These are phyloP conservation scores for Dipodomys merriami DNA, from an alignment of 2,113 vertebrate species.

Conservation along the genomic window DNA sequence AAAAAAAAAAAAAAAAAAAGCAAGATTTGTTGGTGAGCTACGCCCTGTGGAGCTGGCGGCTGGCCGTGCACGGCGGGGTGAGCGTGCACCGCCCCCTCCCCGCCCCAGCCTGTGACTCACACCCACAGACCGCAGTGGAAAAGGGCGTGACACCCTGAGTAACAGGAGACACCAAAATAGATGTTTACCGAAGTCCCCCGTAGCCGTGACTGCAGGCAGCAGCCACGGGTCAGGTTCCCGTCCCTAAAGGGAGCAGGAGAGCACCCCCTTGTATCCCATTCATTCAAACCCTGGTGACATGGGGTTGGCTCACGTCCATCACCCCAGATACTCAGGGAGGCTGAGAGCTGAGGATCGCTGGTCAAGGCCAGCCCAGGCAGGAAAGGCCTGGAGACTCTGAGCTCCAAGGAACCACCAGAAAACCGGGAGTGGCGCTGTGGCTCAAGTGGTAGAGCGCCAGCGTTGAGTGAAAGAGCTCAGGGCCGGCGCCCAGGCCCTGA, in stretches of 20 bases:
- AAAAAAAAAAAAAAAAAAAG: constrained; percentile 75
- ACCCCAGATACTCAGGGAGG: too few relatives aligned
- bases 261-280: not conserved
- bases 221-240: constrained; percentile 33
- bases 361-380: too few relatives aligned
- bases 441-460: too few relatives aligned
- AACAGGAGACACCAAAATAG: constrained; percentile 83
- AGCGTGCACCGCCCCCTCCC: constrained; percentile 84
- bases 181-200: constrained; percentile 84
- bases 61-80: constrained; percentile 84
- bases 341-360: too few relatives aligned
- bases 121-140: constrained; percentile 86
- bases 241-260: not conserved
- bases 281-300: not conserved
- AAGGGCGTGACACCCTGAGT: constrained; percentile 86
- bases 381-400: too few relatives aligned
- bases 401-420: too few relatives aligned
- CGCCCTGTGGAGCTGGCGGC: constrained; percentile 86
- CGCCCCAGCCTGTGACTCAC: constrained; percentile 82
- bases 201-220: constrained; percentile 70
- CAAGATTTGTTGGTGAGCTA: constrained; percentile 81
- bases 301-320: too few relatives aligned
- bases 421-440: too few relatives aligned
- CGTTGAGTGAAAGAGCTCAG: too few relatives aligned
- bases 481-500: too few relatives aligned